These are phyloP conservation scores for Myopa tessellatipennis DNA, from an alignment of 2,888 invertebrate genomes.

Conservation along the genomic window DNA sequence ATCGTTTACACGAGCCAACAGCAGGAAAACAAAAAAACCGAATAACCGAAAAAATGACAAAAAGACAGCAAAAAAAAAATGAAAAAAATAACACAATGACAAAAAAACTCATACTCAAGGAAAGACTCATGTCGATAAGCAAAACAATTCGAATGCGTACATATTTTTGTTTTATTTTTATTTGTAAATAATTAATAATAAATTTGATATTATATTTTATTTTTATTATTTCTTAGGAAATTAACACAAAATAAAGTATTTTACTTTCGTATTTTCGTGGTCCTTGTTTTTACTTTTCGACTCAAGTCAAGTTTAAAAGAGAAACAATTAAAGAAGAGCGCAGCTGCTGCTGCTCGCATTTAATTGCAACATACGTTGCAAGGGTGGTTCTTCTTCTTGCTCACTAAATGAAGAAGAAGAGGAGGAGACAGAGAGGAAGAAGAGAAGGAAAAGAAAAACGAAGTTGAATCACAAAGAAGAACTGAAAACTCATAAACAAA, in stretches of 20 bases:
- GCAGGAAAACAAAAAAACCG: neutral
- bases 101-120: too few species aligned
- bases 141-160: too few species aligned
- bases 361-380: neutral
- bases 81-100: too few species aligned
- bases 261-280: neutral
- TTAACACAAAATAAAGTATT: too few species aligned
- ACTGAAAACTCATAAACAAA: neutral
- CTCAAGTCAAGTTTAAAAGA: neutral
- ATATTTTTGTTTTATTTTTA: too few species aligned
- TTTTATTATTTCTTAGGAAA: too few species aligned
- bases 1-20: neutral
- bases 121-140: too few species aligned
- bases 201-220: too few species aligned
- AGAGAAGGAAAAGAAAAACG: neutral
- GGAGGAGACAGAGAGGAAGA: neutral
- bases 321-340: slow-evolving; percentile 4
- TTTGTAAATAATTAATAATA: too few species aligned
- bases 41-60: neutral
- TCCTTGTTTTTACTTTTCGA: neutral
- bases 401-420: neutral
- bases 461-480: neutral
- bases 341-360: neutral
- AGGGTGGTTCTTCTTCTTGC: neutral
- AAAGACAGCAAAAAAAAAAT: too few species aligned